Conservation (phyloP, 2,113 vertebrate species). For the Sialia sialis region DNA sequence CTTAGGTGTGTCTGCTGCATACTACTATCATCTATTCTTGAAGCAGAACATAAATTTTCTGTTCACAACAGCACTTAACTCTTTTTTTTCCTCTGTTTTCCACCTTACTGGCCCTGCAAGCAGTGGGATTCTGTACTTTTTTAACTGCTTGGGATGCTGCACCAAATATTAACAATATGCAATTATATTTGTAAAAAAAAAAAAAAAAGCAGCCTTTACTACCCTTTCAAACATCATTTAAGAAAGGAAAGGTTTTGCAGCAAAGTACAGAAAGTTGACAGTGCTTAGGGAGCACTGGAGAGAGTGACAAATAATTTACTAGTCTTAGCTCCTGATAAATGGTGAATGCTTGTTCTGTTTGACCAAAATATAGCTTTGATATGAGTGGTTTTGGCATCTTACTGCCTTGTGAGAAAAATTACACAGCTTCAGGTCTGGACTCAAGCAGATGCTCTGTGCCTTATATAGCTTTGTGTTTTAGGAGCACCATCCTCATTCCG, state of each 20-base stretch:
- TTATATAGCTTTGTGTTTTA: not conserved
- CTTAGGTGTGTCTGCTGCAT: not conserved
- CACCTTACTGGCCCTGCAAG: not conserved
- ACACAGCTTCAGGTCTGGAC: not conserved
- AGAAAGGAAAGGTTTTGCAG: not conserved
- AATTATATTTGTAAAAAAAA: not conserved
- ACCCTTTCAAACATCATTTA: not conserved
- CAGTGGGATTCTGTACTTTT: not conserved
- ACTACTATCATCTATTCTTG: not conserved
- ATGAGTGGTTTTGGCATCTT: constrained; percentile 17
- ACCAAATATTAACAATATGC: not conserved
- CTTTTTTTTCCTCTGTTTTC: not conserved
- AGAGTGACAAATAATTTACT: constrained; percentile 37
- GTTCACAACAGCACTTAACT: not conserved
- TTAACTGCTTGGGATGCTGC: not conserved
- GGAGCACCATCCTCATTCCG: not conserved
- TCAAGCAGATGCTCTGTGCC: not conserved
- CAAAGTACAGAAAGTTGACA: not conserved
- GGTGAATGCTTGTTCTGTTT: constrained; percentile 9
- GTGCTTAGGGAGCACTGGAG: not conserved
- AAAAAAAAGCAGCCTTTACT: not conserved
- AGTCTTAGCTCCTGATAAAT: constrained; percentile 14
- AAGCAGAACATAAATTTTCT: not conserved
- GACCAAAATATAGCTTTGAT: constrained; percentile 42
- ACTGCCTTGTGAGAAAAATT: constrained; percentile 16